A percentile compares a stretch with the other conserved stretches of the same genome.
phyloP scores from a whole-genome alignment of 2,797 vertebrate genomes.

The Mionectes olivaceus region DNA sequence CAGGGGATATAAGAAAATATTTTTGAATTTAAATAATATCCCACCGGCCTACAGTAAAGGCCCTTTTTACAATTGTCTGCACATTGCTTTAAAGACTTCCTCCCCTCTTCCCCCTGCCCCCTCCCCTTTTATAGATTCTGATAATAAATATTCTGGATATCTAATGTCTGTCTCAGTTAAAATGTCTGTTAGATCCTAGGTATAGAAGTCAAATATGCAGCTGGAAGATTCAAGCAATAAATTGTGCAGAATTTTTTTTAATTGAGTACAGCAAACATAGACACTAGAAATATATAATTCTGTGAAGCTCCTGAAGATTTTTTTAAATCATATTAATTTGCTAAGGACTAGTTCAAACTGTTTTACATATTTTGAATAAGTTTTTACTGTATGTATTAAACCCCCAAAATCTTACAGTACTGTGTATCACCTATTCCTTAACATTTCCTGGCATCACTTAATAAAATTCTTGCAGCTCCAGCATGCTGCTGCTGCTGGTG shows the following conservation, averaged over 20 bases:
- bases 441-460: background rate
- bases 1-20: constrained; percentile 47
- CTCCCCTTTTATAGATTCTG: background rate
- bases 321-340: background rate
- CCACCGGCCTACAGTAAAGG: background rate
- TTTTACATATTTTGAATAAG: background rate
- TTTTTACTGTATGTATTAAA: background rate
- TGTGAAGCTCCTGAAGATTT: background rate
- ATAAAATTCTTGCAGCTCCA: background rate
- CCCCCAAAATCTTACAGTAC: background rate
- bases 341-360: background rate
- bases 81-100: background rate
- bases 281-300: background rate
- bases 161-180: constrained; percentile 13
- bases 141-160: constrained; percentile 31
- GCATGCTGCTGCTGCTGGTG: background rate
- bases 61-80: background rate
- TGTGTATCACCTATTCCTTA: background rate
- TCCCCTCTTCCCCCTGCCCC: background rate
- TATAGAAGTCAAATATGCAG: background rate
- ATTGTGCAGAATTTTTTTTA: background rate
- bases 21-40: constrained; percentile 58
- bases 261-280: background rate
- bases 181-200: background rate
- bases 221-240: background rate